Conservation (phyloP, 2,113 vertebrate species). For the Sceloporus undulatus region DNA sequence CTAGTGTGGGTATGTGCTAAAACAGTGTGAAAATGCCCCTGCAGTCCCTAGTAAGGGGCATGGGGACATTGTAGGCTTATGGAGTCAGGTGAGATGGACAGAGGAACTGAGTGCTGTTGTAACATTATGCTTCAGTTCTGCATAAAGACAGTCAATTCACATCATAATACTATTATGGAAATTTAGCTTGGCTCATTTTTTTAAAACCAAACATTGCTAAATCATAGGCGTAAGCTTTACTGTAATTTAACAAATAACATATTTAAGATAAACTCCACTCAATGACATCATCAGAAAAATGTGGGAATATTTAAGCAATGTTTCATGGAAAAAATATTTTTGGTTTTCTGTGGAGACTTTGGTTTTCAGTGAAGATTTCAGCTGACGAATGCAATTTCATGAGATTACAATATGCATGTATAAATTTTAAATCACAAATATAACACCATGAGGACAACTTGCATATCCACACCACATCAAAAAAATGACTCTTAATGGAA, state of each 20-base stretch:
- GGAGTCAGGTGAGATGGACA: accelerated
- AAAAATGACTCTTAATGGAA: too few relatives aligned
- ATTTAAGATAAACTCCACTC: background rate
- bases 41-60: too few relatives aligned
- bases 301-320: background rate
- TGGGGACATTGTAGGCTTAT: accelerated
- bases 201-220: too few relatives aligned
- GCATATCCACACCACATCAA: too few relatives aligned
- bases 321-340: background rate
- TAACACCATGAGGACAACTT: too few relatives aligned
- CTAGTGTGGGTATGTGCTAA: too few relatives aligned
- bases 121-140: slow-evolving; percentile 18
- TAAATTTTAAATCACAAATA: too few relatives aligned
- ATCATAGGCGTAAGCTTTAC: background rate
- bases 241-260: background rate
- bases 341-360: background rate
- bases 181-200: background rate
- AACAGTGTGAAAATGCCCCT: too few relatives aligned
- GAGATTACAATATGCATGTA: too few relatives aligned
- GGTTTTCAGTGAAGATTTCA: too few relatives aligned
- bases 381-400: too few relatives aligned
- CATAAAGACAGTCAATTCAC: slow-evolving; percentile 33
- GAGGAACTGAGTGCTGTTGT: background rate
- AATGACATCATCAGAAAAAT: too few relatives aligned
- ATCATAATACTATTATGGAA: background rate